Evolutionary conservation across 2,888 invertebrate species (phyloP).

Genomic region (Bunonema sp.): DNA sequence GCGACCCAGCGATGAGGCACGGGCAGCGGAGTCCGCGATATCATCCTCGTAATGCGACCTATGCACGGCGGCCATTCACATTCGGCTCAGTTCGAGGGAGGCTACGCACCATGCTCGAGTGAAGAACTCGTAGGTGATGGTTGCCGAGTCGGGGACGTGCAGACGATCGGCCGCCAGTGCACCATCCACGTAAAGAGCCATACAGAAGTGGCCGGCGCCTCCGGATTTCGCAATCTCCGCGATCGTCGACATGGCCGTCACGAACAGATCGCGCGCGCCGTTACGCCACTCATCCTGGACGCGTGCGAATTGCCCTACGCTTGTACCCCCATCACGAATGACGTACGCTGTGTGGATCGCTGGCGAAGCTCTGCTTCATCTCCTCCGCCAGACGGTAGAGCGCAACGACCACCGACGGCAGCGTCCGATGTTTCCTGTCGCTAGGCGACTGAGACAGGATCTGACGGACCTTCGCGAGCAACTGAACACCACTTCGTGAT

Average conservation of each 20-base stretch:
- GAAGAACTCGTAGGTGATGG: slow-evolving; percentile 92
- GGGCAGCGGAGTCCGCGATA: slow-evolving; percentile 88
- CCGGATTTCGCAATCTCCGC: slow-evolving; percentile 49
- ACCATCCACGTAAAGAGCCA: slow-evolving; percentile 56
- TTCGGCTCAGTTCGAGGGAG: too few relatives aligned
- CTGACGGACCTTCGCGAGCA: slow-evolving; percentile 72
- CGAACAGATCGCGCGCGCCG: slow-evolving; percentile 91
- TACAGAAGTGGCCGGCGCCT: background rate
- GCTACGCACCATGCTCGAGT: slow-evolving; percentile 56
- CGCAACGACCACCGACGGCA: slow-evolving; percentile 84
- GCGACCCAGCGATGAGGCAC: slow-evolving; percentile 80
- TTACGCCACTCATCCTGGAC: slow-evolving; percentile 85
- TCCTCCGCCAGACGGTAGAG: slow-evolving; percentile 71
- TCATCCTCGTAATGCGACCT: slow-evolving; percentile 99
- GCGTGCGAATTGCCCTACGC: background rate
- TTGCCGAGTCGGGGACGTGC: slow-evolving; percentile 78
- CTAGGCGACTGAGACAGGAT: slow-evolving; percentile 79
- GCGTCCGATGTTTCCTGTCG: slow-evolving; percentile 68
- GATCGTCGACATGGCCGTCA: slow-evolving; percentile 89
- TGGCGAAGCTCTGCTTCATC: slow-evolving; percentile 1
- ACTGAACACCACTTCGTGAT: slow-evolving; percentile 55
- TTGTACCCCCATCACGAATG: slow-evolving; percentile 5
- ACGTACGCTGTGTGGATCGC: slow-evolving; percentile 4
- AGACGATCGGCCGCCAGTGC: slow-evolving; percentile 58
- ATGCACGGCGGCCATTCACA: too few relatives aligned